Evolutionary conservation across 2,888 invertebrate genomes (phyloP), one percentile per base, ranked within the genome.

Genomic region (Coleophora deauratella): DNA sequence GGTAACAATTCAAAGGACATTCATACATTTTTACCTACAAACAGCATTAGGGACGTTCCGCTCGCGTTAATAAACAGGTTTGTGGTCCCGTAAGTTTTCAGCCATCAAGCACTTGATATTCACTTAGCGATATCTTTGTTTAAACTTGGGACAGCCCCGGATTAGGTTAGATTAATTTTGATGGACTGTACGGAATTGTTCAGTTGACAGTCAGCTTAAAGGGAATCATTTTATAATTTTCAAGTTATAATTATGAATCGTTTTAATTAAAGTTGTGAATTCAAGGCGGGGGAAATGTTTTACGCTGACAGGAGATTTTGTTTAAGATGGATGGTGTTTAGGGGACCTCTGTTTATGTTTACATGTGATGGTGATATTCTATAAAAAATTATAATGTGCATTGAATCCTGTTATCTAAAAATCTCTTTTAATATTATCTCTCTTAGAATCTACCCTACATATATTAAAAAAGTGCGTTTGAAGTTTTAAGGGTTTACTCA

Each of bases 151-250:
- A 75, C 78, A 67, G 72, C 65, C 51, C 46, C 46, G 79, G 75
- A 80, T 81, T 78, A 74, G 72, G 78, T 71, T 77, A 79, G 78
- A 85, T 82, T 82, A 84, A 84, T 82, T 80, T 76, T 81, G 84
- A 82, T 81, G 74, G 80, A 81, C 84, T 78, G 73, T 65, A 70
- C 68, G 64, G 71, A 76, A 82, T 80, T 80, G 80, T 79, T 75
- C 65, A 68, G 74, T 66, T 75, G 80, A 80, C 82, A 81, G 77
- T 52, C 59, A 67, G 73, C 68, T 79, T 77, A 66, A 60, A 67
- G 66, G 59, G 76, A 78, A 78, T 80, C 68, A 80, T 80, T 72
- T 73, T 59, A 72, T 72, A 74, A 80, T 74, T 75, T 73, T 66
- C 67, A 51, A 66, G 66, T 70, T 70, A 70, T 69, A 72, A 73